Percentiles rank a stretch among this genome's conserved stretches.
phyloP scores from a whole-genome alignment of 2,797 vertebrate species.

The Sebastes iracundus region DNA sequence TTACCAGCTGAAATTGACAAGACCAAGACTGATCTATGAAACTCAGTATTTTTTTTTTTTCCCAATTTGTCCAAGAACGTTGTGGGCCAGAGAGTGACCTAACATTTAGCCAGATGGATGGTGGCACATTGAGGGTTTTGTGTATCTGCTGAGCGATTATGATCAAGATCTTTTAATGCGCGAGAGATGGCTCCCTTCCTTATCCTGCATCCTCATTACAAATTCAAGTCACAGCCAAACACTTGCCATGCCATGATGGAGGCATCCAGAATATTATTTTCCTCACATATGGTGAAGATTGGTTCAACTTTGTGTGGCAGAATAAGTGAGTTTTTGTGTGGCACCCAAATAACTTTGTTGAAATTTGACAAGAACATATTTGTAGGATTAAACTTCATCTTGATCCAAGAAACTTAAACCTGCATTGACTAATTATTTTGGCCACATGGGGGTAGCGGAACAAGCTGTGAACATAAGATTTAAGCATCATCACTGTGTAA shows the following conservation, averaged over 20 bases:
- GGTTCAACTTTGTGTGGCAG: neutral
- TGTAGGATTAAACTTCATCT: rapidly evolving
- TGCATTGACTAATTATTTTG: neutral
- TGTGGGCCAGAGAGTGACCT: neutral
- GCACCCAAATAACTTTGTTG: neutral
- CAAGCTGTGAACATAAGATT: neutral
- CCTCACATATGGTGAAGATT: slow-evolving; percentile 1
- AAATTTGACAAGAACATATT: neutral
- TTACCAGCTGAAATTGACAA: neutral
- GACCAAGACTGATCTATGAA: neutral
- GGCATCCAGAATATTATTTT: neutral
- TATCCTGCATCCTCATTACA: slow-evolving; percentile 2
- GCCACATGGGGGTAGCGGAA: neutral
- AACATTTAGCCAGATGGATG: slow-evolving; percentile 28
- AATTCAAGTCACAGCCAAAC: slow-evolving; percentile 15
- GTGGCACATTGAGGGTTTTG: slow-evolving; percentile 9
- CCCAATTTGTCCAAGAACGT: slow-evolving; percentile 1
- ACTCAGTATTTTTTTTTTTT: neutral
- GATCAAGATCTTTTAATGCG: slow-evolving; percentile 35
- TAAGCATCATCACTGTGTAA: neutral
- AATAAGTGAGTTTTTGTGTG: neutral
- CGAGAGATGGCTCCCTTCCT: slow-evolving; percentile 7
- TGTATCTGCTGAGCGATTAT: slow-evolving; percentile 34
- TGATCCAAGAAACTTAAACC: neutral
- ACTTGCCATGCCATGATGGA: neutral